Percentiles rank a stretch among this genome's conserved stretches.
These are phyloP conservation scores for Acipenser ruthenus DNA, from an alignment of 2,797 vertebrate species.

Conservation along the genomic window DNA sequence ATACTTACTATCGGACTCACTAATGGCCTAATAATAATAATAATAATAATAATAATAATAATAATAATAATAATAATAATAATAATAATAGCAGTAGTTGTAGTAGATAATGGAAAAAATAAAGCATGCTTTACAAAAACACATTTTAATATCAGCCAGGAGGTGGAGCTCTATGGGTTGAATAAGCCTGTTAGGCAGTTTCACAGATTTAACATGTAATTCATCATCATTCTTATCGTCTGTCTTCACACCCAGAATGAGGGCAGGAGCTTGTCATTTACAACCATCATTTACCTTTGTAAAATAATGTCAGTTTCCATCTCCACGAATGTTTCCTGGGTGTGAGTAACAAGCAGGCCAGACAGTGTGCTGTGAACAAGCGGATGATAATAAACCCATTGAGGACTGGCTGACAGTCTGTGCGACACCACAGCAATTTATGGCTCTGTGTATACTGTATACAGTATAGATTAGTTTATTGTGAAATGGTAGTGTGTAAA, in stretches of 20 bases:
- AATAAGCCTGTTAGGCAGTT: slow-evolving; percentile 31
- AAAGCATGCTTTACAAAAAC: slow-evolving; percentile 32
- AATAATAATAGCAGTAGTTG: no score
- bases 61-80: no score
- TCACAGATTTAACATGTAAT: slow-evolving; percentile 41
- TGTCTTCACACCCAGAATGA: slow-evolving; percentile 24
- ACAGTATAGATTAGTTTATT: no score
- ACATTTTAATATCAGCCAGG: slow-evolving; percentile 59
- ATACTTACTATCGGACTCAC: no score
- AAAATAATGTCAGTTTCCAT: slow-evolving; percentile 52
- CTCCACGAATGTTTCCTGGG: slow-evolving; percentile 50
- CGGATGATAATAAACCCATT: slow-evolving; percentile 13
- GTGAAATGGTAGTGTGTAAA: no score
- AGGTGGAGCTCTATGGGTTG: slow-evolving; percentile 73
- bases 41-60: no score
- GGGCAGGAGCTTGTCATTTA: slow-evolving; percentile 54
- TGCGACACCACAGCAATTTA: background rate
- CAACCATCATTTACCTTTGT: slow-evolving; percentile 56
- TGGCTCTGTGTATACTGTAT: background rate
- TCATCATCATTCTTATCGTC: slow-evolving; percentile 54
- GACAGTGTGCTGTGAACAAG: slow-evolving; percentile 8
- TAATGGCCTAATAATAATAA: no score
- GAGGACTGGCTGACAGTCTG: background rate
- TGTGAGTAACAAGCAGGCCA: slow-evolving; percentile 28
- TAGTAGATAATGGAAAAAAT: background rate